Evolutionary conservation across 2,797 vertebrate genomes (phyloP).

Genomic region (Hybognathus amarus): DNA sequence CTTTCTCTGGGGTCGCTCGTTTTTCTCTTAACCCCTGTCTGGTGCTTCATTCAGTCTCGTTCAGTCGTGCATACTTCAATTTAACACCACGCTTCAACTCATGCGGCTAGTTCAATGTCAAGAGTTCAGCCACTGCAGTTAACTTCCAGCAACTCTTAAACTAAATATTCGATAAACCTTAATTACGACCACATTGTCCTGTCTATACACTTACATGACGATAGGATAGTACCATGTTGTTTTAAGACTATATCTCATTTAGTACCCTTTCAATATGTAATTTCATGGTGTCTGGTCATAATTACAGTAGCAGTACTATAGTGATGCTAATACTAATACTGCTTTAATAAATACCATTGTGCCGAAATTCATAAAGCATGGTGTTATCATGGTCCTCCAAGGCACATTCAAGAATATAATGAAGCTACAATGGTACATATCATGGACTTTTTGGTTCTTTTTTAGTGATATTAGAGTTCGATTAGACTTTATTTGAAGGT

Average conservation of each 20-base stretch:
- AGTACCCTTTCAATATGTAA: background rate
- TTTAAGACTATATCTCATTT: background rate
- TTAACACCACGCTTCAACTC: conserved; percentile 4
- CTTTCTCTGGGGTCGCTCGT: conserved; percentile 48
- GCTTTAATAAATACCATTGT: background rate
- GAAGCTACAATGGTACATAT: background rate
- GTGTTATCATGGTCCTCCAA: background rate
- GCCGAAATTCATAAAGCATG: background rate
- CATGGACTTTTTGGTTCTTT: background rate
- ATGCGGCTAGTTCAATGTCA: background rate
- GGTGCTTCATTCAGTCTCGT: conserved; percentile 11
- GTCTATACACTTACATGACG: background rate
- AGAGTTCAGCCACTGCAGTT: background rate
- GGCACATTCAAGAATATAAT: background rate
- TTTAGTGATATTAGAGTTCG: background rate
- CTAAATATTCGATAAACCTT: background rate
- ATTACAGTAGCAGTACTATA: background rate
- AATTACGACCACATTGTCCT: background rate
- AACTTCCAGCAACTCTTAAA: conserved; percentile 2
- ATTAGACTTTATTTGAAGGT: background rate
- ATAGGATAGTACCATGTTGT: background rate
- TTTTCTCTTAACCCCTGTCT: conserved; percentile 12
- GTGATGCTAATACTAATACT: background rate
- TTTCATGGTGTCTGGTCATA: background rate
- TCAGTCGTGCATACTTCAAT: conserved; percentile 8